Evolutionary conservation across 2,888 invertebrate species (phyloP).

Genomic region (Stramonita haemastoma): DNA sequence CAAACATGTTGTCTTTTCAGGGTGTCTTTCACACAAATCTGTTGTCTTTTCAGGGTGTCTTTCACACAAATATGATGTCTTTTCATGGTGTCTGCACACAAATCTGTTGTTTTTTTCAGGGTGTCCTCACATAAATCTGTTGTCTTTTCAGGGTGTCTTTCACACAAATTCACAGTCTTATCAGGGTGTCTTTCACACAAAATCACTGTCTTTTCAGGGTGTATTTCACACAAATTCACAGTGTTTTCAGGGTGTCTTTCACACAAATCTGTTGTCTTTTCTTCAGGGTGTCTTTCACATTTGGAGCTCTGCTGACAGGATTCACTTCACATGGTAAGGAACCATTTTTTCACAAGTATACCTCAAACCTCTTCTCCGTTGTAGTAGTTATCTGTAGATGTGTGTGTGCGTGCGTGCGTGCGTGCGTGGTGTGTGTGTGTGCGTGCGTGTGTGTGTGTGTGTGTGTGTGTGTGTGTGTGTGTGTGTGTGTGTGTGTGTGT

Average conservation of each 20-base stretch:
- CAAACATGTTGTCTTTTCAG: conserved; percentile 23
- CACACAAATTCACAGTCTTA: no score
- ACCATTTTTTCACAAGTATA: background rate
- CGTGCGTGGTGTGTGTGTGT: background rate
- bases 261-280: background rate
- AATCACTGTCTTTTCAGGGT: no score
- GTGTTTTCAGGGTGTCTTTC: conserved; percentile 15
- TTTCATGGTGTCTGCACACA: no score
- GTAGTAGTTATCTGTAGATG: background rate
- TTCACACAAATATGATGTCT: no score
- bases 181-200: no score
- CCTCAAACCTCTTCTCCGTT: background rate
- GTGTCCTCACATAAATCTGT: no score
- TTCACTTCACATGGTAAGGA: conserved; percentile 49
- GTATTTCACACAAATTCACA: no score
- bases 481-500: background rate
- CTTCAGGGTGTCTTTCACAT: conserved; percentile 42
- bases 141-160: no score
- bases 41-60: no score
- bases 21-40: conserved; percentile 12
- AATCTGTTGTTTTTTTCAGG: no score
- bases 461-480: background rate
- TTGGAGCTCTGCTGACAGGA: conserved; percentile 43
- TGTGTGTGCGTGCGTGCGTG: background rate
- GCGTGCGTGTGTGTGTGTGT: background rate